phyloP scores from a whole-genome alignment of 2,113 vertebrate species.

The Lepidothrix coronata region DNA sequence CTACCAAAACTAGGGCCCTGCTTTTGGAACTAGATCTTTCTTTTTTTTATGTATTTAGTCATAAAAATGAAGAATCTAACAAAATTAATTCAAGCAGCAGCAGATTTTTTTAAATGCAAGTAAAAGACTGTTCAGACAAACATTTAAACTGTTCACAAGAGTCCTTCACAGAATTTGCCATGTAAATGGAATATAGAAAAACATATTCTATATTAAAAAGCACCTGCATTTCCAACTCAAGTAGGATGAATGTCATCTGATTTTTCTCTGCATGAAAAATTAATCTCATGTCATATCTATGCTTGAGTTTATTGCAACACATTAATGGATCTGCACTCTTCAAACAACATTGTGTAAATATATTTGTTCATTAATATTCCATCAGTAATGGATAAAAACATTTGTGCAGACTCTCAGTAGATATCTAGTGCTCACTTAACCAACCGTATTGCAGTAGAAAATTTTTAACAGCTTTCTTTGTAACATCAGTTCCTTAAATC shows the following conservation, averaged over 20 bases:
- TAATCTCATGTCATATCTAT: neutral
- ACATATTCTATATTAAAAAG: neutral
- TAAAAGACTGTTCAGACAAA: neutral
- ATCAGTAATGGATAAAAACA: neutral
- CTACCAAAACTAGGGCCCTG: neutral
- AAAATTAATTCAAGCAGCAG: neutral
- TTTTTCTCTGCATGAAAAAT: conserved; percentile 36
- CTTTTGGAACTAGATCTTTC: neutral
- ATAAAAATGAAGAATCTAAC: neutral
- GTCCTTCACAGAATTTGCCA: neutral
- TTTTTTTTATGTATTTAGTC: neutral
- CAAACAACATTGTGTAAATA: neutral
- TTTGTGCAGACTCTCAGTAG: neutral
- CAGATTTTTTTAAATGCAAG: neutral
- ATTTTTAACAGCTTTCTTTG: neutral
- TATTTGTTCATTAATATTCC: conserved; percentile 49
- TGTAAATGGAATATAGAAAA: neutral
- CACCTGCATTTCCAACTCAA: conserved; percentile 2
- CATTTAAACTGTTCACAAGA: neutral
- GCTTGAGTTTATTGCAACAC: conserved; percentile 4
- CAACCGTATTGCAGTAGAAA: neutral
- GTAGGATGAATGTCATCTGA: neutral
- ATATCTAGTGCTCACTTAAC: neutral
- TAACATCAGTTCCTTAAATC: neutral
- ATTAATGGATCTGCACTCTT: conserved; percentile 14